Evolutionary conservation across 2,797 vertebrate species (phyloP), one percentile per base, ranked within the genome.

Genomic region (Danio albolineatus): DNA sequence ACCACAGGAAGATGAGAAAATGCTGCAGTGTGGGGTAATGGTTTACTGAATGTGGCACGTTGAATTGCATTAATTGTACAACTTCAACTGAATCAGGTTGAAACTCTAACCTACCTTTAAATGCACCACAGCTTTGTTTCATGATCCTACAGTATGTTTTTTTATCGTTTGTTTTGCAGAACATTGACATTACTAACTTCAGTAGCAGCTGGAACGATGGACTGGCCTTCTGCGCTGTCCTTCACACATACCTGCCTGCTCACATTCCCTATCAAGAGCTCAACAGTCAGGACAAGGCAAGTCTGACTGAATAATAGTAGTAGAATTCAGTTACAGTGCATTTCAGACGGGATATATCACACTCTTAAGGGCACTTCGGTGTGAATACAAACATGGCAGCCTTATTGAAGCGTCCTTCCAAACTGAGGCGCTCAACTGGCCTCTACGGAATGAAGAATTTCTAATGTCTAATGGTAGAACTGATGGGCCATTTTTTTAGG

Each of bases 161-260:
- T 51, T 4, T 48, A 4, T 10, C 17, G 13, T 60, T 10, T 81
- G 17, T 10, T 82, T 70, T 76, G 44, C 85, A 99, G 97, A 99
- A 98, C 87, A 99, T 99, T 0, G 97, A 99, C 81, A 98, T 99
- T 84, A 99, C 97, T n/a, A 99, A 99, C 92, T 99, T 99, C 92
- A 98, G 97, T 94, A 99, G 98, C 91, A 99, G 98, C 89, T 99
- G 98, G 98, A 98, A 98, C 0, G 98, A 99, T 0, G 98, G 97
- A 19, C 89, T 99, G 83, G 98, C 97, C 44, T 98, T 99, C 91
- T 99, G 98, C 7, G 97, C 98, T 0, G 91, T 99, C 61, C 95
- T 99, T 39, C 98, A 99, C 84, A 98, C 98, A 0, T 99, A 98
- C 80, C 95, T 99, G 65, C 98, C 98, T 0, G 97, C 97, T 13